These are phyloP conservation scores for Prionailurus bengalensis DNA, from an alignment of 2,113 vertebrate species.

Conservation along the genomic window DNA sequence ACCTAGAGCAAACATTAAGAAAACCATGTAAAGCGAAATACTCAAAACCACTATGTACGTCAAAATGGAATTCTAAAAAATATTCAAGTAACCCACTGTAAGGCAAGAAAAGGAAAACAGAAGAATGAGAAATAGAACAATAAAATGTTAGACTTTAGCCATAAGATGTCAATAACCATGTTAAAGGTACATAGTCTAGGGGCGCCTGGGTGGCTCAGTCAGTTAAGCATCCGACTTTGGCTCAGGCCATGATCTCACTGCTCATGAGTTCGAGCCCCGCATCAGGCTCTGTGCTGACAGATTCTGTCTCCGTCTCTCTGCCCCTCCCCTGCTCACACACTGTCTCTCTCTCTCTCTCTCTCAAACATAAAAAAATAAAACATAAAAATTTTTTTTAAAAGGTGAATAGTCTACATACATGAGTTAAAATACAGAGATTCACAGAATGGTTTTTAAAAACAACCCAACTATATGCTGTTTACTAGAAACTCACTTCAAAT, in stretches of 20 bases:
- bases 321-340: too few relatives aligned
- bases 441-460: constrained; percentile 50
- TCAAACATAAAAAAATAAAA: too few relatives aligned
- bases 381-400: neutral
- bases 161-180: constrained; percentile 33
- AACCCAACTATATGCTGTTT: neutral
- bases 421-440: constrained; percentile 2
- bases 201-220: too few relatives aligned
- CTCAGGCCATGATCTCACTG: too few relatives aligned
- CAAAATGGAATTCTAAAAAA: constrained; percentile 50
- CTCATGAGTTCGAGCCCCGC: too few relatives aligned
- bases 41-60: constrained; percentile 49
- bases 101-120: constrained; percentile 35
- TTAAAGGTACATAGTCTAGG: constrained; percentile 4
- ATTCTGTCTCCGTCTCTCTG: too few relatives aligned
- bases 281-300: too few relatives aligned
- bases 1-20: constrained; percentile 50
- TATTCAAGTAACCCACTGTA: neutral
- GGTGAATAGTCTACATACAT: constrained; percentile 38
- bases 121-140: constrained; percentile 2
- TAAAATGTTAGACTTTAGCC: neutral
- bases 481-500: constrained; percentile 50
- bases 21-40: constrained; percentile 33
- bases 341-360: too few relatives aligned
- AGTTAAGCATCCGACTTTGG: too few relatives aligned